Evolutionary conservation across 2,797 vertebrate species (phyloP).

Genomic region (Acanthornis magna): DNA sequence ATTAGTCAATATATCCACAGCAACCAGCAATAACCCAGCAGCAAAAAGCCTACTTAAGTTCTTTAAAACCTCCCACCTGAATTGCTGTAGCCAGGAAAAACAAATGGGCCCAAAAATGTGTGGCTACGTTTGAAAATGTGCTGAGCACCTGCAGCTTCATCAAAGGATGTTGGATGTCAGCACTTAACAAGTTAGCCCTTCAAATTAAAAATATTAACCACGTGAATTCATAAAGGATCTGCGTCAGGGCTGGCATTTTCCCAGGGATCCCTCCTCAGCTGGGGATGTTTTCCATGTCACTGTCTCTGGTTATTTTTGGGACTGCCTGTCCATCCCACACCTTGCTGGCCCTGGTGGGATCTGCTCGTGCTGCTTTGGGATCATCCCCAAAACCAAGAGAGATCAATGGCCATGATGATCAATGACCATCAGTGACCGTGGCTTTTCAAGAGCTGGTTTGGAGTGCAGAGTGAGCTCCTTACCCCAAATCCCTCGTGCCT

Average conservation of each 20-base stretch:
- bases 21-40: slow-evolving; percentile 55
- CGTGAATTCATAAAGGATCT: neutral
- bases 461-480: neutral
- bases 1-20: slow-evolving; percentile 52
- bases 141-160: slow-evolving; percentile 41
- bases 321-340: neutral
- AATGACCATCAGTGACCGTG: accelerated
- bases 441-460: neutral
- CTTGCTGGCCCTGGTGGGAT: neutral
- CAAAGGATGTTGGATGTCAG: slow-evolving; percentile 19
- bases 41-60: slow-evolving; percentile 51
- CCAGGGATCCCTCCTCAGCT: neutral
- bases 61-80: slow-evolving; percentile 51
- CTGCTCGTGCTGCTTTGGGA: neutral
- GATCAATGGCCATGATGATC: accelerated
- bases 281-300: neutral
- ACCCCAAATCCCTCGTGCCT: neutral
- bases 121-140: neutral
- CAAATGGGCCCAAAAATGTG: slow-evolving; percentile 19
- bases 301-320: neutral
- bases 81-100: slow-evolving; percentile 52
- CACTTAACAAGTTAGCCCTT: neutral
- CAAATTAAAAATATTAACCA: neutral
- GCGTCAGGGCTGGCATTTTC: neutral
- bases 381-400: neutral